Evolutionary conservation across 2,797 vertebrate genomes (phyloP), one percentile per base, ranked within the genome.

Genomic region (Pangasius larnaudii): DNA sequence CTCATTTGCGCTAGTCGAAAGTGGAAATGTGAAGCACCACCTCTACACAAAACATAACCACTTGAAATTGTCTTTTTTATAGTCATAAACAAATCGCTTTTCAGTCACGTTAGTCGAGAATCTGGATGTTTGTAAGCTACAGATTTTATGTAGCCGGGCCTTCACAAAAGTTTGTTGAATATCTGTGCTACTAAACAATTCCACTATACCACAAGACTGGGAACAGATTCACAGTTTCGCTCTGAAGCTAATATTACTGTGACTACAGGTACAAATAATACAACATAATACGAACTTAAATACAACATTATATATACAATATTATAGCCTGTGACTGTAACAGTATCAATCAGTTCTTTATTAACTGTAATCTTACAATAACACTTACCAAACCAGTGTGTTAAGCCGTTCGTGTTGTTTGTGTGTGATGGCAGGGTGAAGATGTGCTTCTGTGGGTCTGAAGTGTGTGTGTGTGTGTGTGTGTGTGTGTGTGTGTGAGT

Each of bases 401-500:
- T 82, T 59, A 36, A 59, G 78, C 30, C 1, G 49, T 33, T 14
- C 49, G 79, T 49, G 78, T 69, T 75, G 63, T 49, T 10, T 10
- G 24, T 67, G 42, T 22, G 67, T 53, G 78, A 81, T 63, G 77
- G 49, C 27, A n/a, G 87, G 22, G 22, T 61, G 85, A 77, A 86
- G 84, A 85, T 88, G 84, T 36, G 74, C 53, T 75, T 88, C 58
- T 84, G 58, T 77, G 83, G 3, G 16, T 79, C 75, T 33, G 49
- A 33, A 19, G n/a, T n/a, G n/a, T n/a, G n/a, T n/a, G n/a, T n/a
- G n/a, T n/a, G n/a, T n/a, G 56, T 74, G 46, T 85, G 85, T 89
- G 82, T 80, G 79, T 78, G 79, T 88, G 87, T 79, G 59, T 63
- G 75, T 30, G 46, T 67, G 81, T 63, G 78, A 22, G 69, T 86